Conservation (phyloP, 2,888 invertebrate genomes). For the Spilarctia lutea region DNA sequence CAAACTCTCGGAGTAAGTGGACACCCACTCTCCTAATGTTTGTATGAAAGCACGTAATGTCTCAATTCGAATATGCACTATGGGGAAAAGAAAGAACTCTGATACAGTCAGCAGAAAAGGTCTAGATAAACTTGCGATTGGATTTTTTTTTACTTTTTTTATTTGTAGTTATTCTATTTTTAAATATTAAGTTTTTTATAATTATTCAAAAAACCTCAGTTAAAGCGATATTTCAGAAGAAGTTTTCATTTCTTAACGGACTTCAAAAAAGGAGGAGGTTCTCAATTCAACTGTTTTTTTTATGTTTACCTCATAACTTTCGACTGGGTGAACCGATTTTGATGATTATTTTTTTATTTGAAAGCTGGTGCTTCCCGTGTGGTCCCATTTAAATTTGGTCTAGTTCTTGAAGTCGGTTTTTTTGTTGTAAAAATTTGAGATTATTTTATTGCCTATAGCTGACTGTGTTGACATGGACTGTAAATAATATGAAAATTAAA, state of each 20-base stretch:
- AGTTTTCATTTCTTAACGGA: neutral
- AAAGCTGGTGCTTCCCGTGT: too few species aligned
- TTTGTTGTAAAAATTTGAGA: too few species aligned
- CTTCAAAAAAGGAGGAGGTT: too few species aligned
- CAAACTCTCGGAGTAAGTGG: conserved; percentile 62
- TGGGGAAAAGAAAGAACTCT: conserved; percentile 72
- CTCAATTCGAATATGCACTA: conserved; percentile 77
- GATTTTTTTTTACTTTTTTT: neutral
- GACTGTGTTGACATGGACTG: neutral
- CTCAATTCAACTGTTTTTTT: too few species aligned
- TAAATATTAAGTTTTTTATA: neutral
- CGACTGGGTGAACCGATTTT: too few species aligned
- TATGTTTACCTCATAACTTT: too few species aligned
- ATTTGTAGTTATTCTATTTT: neutral
- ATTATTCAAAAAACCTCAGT: neutral
- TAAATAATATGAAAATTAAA: too few species aligned
- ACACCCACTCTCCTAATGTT: conserved; percentile 69
- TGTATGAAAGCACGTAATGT: conserved; percentile 75
- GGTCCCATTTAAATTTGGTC: too few species aligned
- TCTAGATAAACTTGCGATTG: neutral
- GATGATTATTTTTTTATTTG: too few species aligned
- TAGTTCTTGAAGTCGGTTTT: too few species aligned
- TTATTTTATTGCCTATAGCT: neutral
- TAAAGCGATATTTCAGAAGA: neutral
- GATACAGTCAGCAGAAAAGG: conserved; percentile 64